Conservation (phyloP, 1,140 invertebrate species). For the Polypedilum pembai region DNA sequence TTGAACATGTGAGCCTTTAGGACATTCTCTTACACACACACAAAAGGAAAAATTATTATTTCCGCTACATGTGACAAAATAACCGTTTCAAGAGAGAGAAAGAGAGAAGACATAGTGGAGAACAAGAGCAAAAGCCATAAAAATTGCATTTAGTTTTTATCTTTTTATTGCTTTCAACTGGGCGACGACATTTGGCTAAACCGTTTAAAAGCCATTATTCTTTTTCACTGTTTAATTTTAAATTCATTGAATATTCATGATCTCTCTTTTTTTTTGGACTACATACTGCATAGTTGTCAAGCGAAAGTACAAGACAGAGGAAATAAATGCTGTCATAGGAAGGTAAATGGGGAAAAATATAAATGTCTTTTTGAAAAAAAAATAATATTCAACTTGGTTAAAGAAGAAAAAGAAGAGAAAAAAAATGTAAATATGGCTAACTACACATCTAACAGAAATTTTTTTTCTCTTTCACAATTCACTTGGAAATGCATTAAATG, state of each 20-base stretch:
- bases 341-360: background rate
- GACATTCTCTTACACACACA: background rate
- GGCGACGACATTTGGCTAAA: conserved; percentile 25
- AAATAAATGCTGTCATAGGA: conserved; percentile 18
- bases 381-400: background rate
- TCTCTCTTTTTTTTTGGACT: background rate
- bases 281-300: background rate
- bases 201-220: conserved; percentile 24
- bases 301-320: conserved; percentile 10
- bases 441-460: background rate
- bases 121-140: conserved; percentile 3
- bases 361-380: conserved; percentile 7
- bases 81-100: background rate
- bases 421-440: background rate
- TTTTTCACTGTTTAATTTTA: conserved; percentile 26
- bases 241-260: conserved; percentile 28
- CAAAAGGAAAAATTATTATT: conserved; percentile 24
- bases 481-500: background rate
- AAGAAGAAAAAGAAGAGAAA: background rate
- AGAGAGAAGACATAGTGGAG: background rate
- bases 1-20: conserved; percentile 4
- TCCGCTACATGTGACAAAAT: conserved; percentile 27
- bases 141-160: conserved; percentile 15
- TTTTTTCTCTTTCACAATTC: no score
- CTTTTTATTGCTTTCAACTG: conserved; percentile 15